Conservation (phyloP, 2,113 vertebrate species). For the Ploceus nigricollis region DNA sequence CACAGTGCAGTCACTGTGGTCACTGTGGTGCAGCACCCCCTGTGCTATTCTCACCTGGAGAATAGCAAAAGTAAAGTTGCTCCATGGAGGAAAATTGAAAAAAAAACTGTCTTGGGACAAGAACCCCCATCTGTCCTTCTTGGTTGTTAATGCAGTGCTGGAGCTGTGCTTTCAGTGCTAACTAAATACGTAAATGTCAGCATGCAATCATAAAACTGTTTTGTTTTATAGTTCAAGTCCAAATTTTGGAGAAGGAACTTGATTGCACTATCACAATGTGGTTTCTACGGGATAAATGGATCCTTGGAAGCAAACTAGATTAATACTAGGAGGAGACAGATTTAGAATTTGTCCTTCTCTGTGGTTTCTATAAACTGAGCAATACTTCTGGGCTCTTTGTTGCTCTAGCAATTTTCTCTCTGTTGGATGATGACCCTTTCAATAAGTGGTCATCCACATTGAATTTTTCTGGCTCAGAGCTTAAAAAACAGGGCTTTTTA, state of each 20-base stretch:
- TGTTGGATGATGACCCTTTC: conserved; percentile 66
- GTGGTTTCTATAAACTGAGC: conserved; percentile 48
- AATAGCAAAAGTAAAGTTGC: not conserved
- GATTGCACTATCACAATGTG: not conserved
- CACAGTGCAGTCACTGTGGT: not conserved
- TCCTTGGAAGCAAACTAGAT: conserved; percentile 38
- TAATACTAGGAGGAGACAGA: conserved; percentile 23
- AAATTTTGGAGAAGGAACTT: not conserved
- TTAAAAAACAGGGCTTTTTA: conserved; percentile 29
- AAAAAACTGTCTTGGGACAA: not conserved
- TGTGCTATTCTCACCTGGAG: too few species aligned
- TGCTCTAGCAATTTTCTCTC: conserved; percentile 58
- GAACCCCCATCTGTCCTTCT: not conserved
- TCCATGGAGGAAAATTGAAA: not conserved
- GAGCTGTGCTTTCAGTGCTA: not conserved
- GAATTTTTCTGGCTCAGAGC: conserved; percentile 45
- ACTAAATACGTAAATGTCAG: not conserved
- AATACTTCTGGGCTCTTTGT: conserved; percentile 48
- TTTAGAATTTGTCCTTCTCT: conserved; percentile 44
- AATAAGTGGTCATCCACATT: conserved; percentile 59
- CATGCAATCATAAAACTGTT: not conserved
- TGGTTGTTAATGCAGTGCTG: not conserved
- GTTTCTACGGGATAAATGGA: conserved; percentile 35
- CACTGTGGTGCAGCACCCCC: too few species aligned
- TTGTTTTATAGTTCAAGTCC: not conserved